Evolutionary conservation across 2,113 vertebrate genomes (phyloP).

Genomic region (Uropsilus gracilis): DNA sequence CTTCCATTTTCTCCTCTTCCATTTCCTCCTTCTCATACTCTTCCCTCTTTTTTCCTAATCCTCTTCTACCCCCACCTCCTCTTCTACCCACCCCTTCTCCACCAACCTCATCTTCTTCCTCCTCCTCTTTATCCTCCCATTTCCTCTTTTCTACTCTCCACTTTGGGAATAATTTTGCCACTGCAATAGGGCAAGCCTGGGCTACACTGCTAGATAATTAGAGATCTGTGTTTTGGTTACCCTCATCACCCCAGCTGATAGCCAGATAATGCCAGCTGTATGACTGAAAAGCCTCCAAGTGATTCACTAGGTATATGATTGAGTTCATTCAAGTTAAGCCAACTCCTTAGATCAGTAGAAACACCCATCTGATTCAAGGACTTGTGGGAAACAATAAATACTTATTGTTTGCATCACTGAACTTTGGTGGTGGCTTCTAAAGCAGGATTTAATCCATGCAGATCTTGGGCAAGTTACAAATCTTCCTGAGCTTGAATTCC

Average conservation of each 20-base stretch:
- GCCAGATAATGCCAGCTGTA: not conserved
- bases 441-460: not conserved
- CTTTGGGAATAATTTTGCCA: not conserved
- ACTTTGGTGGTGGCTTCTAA: not conserved
- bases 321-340: not conserved
- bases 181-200: not conserved
- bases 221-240: fast-evolving
- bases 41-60: no score
- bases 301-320: not conserved
- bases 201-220: not conserved
- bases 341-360: not conserved
- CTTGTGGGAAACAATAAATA: not conserved
- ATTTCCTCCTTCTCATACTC: fast-evolving
- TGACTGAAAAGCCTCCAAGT: fast-evolving
- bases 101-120: fast-evolving
- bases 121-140: fast-evolving
- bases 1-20: not conserved
- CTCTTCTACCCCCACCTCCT: fast-evolving
- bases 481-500: not conserved
- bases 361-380: not conserved
- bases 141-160: not conserved
- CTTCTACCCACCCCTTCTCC: fast-evolving
- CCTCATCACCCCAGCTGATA: not conserved
- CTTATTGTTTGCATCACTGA: not conserved
- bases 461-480: not conserved